Base-by-base conservation (phyloP, 2,888 invertebrate genomes). In the Cecidostiba fungosa region DNA sequence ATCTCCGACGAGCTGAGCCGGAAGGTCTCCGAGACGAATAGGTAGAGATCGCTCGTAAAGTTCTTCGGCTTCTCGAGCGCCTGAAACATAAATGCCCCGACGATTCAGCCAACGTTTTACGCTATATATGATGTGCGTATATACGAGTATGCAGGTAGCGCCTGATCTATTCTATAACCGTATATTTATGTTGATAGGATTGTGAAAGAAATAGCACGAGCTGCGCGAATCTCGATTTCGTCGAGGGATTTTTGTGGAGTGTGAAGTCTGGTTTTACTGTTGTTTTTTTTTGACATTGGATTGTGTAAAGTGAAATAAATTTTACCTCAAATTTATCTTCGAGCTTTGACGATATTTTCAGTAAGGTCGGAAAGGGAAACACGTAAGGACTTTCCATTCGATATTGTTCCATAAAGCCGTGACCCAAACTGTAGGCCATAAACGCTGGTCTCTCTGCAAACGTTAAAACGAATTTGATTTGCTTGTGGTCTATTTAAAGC, bases 1-100 rank as follows among this genome's bases (percentile, higher is more conserved):
- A 90, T 89, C 23, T 87, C 81, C 14, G 47, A 6, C 8, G 87
- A 81, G 59, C 86, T 85, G n/a, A 90, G 86, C 81, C 83, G 79
- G 74, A 86, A 90, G n/a, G 84, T 81, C 19, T 84, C 82, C 77
- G 85, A 84, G 43, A 89, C 89, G 86, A 88, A 89, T 47, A 77
- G 76, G 87, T 89, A 90, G 77, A 90, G 86, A 82, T 90, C 88
- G 59, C 87, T 85, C 19, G 90, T 88, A 32, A 90, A 90, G 84
- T 90, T 88, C 36, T 86, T 77, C 59, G 90, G 90, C 1, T 85
- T 87, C 3, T 87, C 66, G 26, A 90, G 86, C 80, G 82, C 84
- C 90, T 90, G 85, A 19, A 89, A 89, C 62, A 81, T 77, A 72
- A 83, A 76, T 76, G 47, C 59, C 14, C 32, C 62, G 70, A 62